A percentile compares a stretch with the other conserved stretches of the same genome.
phyloP scores from a whole-genome alignment of 92 coral and sea anemone genomes.

The Phymanthus crucifer region DNA sequence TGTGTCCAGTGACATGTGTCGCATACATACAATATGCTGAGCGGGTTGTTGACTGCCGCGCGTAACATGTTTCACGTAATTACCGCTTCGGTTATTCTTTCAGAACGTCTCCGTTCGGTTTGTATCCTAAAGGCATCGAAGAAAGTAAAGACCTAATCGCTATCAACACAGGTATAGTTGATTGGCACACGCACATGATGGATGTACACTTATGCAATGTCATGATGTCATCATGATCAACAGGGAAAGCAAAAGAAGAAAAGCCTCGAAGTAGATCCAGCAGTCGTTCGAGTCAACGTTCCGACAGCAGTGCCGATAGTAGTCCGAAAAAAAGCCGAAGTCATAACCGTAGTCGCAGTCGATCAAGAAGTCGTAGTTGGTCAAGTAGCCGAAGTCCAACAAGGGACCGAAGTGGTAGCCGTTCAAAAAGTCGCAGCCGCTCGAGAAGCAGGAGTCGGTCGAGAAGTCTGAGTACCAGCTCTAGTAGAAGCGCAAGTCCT shows the following conservation, averaged over 20 bases:
- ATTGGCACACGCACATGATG: neutral
- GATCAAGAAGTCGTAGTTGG: slow-evolving; percentile 40
- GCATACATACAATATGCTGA: too few relatives aligned
- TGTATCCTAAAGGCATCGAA: slow-evolving; percentile 51
- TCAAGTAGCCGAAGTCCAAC: slow-evolving; percentile 15
- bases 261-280: slow-evolving; percentile 62
- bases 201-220: neutral
- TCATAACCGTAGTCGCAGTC: slow-evolving; percentile 44
- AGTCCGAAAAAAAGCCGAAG: slow-evolving; percentile 37
- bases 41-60: too few relatives aligned
- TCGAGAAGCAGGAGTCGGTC: slow-evolving; percentile 36
- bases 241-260: slow-evolving; percentile 41
- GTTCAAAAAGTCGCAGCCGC: slow-evolving; percentile 26
- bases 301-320: slow-evolving; percentile 32
- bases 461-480: slow-evolving; percentile 24
- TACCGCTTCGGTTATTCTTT: neutral
- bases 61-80: too few relatives aligned
- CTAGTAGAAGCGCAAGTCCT: slow-evolving; percentile 28
- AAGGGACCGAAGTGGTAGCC: slow-evolving; percentile 8
- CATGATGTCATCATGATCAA: neutral
- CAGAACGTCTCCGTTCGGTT: slow-evolving; percentile 82
- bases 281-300: slow-evolving; percentile 44
- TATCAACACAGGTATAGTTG: slow-evolving; percentile 23
- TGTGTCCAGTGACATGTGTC: too few relatives aligned
- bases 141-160: slow-evolving; percentile 44